phyloP scores from a whole-genome alignment of 1,140 invertebrate genomes.

The Formica selysi region DNA sequence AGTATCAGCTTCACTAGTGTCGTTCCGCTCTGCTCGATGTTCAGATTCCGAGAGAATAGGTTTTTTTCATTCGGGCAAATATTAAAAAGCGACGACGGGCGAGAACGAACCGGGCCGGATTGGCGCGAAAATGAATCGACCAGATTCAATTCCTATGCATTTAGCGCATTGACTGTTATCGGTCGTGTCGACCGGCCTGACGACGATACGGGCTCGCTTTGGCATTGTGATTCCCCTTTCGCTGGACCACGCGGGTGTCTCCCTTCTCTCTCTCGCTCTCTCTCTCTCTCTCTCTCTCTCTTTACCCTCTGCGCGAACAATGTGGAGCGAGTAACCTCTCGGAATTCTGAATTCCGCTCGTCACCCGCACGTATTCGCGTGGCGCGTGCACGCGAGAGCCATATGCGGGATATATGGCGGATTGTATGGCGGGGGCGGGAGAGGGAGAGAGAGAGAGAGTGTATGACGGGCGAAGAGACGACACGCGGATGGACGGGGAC shows the following conservation, averaged over 20 bases:
- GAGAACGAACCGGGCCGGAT: not conserved
- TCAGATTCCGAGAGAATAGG: not conserved
- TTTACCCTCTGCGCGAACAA: not conserved
- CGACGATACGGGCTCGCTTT: constrained; percentile 79
- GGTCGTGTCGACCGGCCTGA: constrained; percentile 78
- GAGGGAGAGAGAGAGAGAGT: not conserved
- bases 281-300: constrained; percentile 9
- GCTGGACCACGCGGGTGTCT: constrained; percentile 44
- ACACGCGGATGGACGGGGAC: constrained; percentile 17
- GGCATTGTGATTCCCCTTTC: constrained; percentile 78
- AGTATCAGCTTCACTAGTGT: not conserved
- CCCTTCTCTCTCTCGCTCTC: constrained; percentile 31
- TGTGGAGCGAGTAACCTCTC: constrained; percentile 10
- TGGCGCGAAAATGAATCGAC: constrained; percentile 72
- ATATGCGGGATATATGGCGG: constrained; percentile 53
- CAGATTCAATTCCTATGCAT: constrained; percentile 81
- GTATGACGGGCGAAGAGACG: constrained; percentile 15
- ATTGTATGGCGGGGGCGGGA: constrained; percentile 1
- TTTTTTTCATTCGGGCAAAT: constrained; percentile 24
- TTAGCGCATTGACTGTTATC: constrained; percentile 82
- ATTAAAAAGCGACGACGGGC: not conserved
- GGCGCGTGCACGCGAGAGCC: constrained; percentile 67
- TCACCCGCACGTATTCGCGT: constrained; percentile 71
- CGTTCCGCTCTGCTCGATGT: not conserved
- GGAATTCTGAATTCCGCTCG: constrained; percentile 75